Conservation (phyloP, 92 coral and sea anemone species). For the Epizoanthus scotinus region DNA sequence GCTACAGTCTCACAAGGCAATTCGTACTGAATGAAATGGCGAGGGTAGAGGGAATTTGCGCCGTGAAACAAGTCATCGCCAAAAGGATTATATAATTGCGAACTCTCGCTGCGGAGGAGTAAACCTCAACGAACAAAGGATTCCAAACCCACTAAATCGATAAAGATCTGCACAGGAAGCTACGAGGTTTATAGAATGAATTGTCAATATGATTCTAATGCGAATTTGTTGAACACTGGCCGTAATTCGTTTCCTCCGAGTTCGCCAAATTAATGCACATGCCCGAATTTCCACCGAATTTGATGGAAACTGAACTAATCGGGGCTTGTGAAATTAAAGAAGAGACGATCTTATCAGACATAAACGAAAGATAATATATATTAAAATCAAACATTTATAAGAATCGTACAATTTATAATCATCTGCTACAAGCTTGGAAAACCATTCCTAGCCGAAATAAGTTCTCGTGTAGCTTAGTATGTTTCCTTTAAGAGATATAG, state of each 20-base stretch:
- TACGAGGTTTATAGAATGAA: conserved; percentile 32
- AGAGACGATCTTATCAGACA: conserved; percentile 28
- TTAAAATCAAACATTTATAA: conserved; percentile 43
- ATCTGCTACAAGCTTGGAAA: neutral
- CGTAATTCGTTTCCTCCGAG: conserved; percentile 6
- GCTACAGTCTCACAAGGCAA: conserved; percentile 11
- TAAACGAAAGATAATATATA: conserved; percentile 36
- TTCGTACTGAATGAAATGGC: conserved; percentile 11
- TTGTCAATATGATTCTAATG: conserved; percentile 36
- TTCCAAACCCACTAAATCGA: conserved; percentile 34
- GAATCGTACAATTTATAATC: conserved; percentile 33
- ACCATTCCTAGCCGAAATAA: conserved; percentile 1
- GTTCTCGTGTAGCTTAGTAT: neutral
- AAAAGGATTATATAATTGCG: conserved; percentile 18
- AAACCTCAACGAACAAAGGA: conserved; percentile 27
- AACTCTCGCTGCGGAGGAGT: conserved; percentile 18
- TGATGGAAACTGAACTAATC: conserved; percentile 9
- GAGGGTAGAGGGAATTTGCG: conserved; percentile 5
- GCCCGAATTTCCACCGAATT: conserved; percentile 15
- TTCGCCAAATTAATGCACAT: neutral
- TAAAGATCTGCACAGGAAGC: conserved; percentile 38
- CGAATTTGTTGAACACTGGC: conserved; percentile 28
- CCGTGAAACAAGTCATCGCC: neutral
- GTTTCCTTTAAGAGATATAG: conserved; percentile 4
- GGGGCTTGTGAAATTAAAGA: conserved; percentile 17